Conservation (phyloP, 2,113 vertebrate genomes). For the Pelusios castaneus region DNA sequence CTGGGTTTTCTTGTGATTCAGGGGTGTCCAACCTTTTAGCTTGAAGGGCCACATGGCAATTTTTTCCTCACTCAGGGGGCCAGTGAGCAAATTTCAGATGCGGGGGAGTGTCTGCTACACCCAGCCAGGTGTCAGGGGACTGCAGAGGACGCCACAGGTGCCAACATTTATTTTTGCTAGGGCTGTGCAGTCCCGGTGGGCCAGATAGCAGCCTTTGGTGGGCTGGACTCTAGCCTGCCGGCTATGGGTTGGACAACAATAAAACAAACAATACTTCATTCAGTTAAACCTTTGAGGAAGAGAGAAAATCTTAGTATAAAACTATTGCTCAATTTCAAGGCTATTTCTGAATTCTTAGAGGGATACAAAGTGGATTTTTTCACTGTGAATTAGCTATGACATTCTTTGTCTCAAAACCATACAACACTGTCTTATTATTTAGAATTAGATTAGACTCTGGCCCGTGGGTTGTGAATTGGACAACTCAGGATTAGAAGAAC, state of each 20-base stretch:
- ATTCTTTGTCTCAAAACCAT: neutral
- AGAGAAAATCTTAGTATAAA: constrained; percentile 25
- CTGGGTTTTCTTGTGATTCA: neutral
- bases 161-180: no score
- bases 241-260: neutral
- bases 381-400: neutral
- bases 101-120: no score
- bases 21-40: no score
- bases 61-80: no score
- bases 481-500: neutral
- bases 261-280: neutral
- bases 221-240: no score
- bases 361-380: constrained; percentile 17
- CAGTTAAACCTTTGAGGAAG: constrained; percentile 28
- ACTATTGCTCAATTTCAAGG: constrained; percentile 24
- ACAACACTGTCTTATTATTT: neutral
- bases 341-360: neutral
- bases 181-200: no score
- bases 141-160: no score
- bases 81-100: no score
- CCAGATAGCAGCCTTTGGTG: no score
- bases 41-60: no score
- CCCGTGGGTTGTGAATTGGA: no score
- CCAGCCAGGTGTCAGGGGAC: no score
- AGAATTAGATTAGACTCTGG: neutral